These are phyloP conservation scores for Rhabdophis nuchalis DNA, from an alignment of 2,797 vertebrate genomes.

Conservation along the genomic window DNA sequence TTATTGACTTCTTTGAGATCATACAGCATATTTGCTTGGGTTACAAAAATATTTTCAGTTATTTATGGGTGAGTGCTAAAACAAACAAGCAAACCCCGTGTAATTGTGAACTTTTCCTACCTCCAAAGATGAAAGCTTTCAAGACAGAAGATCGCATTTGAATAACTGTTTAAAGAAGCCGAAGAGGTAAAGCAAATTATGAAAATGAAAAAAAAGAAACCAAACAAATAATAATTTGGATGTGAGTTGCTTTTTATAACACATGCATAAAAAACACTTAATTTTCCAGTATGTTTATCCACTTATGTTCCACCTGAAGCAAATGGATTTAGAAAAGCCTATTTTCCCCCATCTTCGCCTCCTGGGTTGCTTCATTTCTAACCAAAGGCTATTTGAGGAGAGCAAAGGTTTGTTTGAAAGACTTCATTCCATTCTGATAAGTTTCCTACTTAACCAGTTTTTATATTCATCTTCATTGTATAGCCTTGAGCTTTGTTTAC, in stretches of 20 bases:
- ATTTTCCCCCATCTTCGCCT: not conserved
- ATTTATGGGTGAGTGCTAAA: not conserved
- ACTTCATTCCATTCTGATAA: conserved; percentile 2
- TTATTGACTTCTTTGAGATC: not conserved
- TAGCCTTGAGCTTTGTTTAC: conserved; percentile 17
- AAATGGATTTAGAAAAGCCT: not conserved
- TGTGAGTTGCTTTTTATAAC: not conserved
- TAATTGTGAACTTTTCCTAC: not conserved
- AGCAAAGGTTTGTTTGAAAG: not conserved
- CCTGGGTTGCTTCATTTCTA: not conserved
- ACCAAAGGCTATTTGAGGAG: conserved; percentile 10
- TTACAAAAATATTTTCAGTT: not conserved
- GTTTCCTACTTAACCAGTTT: not conserved
- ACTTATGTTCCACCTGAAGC: not conserved
- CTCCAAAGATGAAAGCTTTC: not conserved
- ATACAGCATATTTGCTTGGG: not conserved
- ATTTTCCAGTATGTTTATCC: not conserved
- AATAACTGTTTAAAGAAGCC: not conserved
- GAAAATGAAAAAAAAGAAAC: not conserved
- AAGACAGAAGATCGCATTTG: not conserved
- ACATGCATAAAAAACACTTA: not conserved
- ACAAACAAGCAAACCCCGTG: not conserved
- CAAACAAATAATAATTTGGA: not conserved
- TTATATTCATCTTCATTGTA: conserved; percentile 9
- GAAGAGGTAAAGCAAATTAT: not conserved